Evolutionary conservation across 2,797 vertebrate genomes (phyloP).

Genomic region (Enteromius argenteus): DNA sequence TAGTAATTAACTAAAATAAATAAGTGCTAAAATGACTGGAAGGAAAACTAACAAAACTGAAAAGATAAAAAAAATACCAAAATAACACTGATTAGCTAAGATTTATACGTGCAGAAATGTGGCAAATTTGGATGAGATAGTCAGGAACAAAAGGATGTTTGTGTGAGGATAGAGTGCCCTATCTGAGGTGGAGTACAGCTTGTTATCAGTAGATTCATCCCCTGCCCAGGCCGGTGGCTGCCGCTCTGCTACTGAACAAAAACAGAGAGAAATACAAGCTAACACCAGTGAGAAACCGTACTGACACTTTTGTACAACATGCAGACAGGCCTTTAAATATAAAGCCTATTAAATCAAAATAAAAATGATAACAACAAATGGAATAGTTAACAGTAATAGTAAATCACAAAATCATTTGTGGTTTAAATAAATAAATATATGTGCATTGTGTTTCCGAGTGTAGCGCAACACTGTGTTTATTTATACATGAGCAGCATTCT

Average conservation of each 20-base stretch:
- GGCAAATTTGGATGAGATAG: constrained; percentile 46
- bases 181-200: constrained; percentile 49
- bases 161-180: constrained; percentile 60
- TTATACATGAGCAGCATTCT: not conserved
- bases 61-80: not conserved
- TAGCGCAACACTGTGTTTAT: not conserved
- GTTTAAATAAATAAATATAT: not conserved
- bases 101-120: constrained; percentile 45
- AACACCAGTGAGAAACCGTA: not conserved
- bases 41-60: not conserved
- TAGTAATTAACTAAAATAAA: not conserved
- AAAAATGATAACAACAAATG: not conserved
- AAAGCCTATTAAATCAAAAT: not conserved
- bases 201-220: constrained; percentile 49
- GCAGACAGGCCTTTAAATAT: not conserved
- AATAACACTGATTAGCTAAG: constrained; percentile 22
- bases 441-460: too few relatives aligned
- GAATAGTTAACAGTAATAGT: not conserved
- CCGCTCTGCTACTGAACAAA: not conserved
- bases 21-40: not conserved
- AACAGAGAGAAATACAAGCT: not conserved
- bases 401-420: not conserved
- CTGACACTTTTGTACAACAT: not conserved
- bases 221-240: constrained; percentile 1
- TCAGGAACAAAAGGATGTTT: constrained; percentile 65